Evolutionary conservation across 1,140 invertebrate species (phyloP).

Genomic region (Drosophila tani): DNA sequence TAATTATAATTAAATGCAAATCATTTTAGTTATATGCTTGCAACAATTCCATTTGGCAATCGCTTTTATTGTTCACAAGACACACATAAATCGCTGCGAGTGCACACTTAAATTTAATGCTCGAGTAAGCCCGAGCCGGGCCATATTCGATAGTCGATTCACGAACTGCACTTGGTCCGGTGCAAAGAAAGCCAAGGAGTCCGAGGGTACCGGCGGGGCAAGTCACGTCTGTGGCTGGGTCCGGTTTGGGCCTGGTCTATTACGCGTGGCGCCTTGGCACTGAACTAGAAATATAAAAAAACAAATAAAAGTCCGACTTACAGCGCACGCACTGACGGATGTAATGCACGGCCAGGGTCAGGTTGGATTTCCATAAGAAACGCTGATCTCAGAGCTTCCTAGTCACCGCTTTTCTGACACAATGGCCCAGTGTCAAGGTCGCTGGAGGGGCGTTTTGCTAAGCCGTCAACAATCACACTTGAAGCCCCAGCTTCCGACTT

Average conservation of each 20-base stretch:
- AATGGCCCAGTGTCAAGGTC: slow-evolving; percentile 31
- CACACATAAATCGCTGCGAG: slow-evolving; percentile 26
- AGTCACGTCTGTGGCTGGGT: slow-evolving; percentile 44
- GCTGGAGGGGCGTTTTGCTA: slow-evolving; percentile 4
- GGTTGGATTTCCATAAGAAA: slow-evolving; percentile 15
- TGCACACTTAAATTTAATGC: slow-evolving; percentile 41
- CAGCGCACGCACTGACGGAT: slow-evolving; percentile 30
- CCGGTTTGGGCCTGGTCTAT: slow-evolving; percentile 29
- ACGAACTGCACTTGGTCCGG: slow-evolving; percentile 1
- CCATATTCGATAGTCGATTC: slow-evolving; percentile 2
- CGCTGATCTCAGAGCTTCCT: slow-evolving; percentile 7
- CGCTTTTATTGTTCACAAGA: slow-evolving; percentile 31
- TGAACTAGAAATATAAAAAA: slow-evolving; percentile 47
- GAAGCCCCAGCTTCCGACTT: slow-evolving; percentile 19
- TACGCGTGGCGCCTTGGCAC: slow-evolving; percentile 40
- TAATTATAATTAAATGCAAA: slow-evolving; percentile 75
- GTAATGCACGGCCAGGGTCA: slow-evolving; percentile 27
- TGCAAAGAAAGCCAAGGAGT: slow-evolving; percentile 49
- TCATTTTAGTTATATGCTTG: slow-evolving; percentile 17
- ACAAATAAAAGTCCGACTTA: slow-evolving; percentile 28
- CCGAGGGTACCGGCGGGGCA: neutral
- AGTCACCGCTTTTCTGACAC: neutral
- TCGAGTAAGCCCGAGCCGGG: slow-evolving; percentile 23
- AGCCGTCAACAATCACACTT: slow-evolving; percentile 27
- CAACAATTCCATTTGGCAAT: slow-evolving; percentile 21